phyloP scores from a whole-genome alignment of 2,888 invertebrate genomes.

The Trissolcus brochymenae region DNA sequence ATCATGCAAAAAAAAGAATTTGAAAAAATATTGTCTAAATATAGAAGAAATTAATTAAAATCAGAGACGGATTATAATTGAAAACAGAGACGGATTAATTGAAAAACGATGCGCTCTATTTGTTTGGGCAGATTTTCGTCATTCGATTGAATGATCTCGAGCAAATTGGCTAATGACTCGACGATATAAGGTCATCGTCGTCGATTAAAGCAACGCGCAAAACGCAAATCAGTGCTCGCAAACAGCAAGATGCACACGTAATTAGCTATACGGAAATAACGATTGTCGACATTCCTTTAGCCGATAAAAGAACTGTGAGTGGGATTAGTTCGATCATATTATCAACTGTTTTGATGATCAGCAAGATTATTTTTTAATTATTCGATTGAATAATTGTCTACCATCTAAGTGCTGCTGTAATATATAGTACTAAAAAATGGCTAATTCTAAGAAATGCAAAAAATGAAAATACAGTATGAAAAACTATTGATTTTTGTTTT shows the following conservation, averaged over 20 bases:
- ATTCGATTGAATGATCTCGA: neutral
- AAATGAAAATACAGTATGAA: neutral
- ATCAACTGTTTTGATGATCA: neutral
- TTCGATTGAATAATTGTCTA: too few species aligned
- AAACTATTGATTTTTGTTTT: neutral
- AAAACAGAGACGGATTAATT: too few species aligned
- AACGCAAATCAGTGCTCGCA: constrained; percentile 16
- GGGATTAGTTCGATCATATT: constrained; percentile 13
- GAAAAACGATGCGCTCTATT: neutral
- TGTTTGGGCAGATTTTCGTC: neutral
- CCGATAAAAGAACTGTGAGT: neutral
- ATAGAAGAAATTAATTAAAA: neutral
- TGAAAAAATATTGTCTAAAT: too few species aligned
- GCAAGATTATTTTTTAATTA: too few species aligned
- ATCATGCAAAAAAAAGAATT: neutral
- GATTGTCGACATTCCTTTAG: constrained; percentile 30
- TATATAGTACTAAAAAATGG: constrained; percentile 5
- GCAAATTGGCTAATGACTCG: constrained; percentile 18
- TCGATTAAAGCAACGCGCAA: constrained; percentile 12
- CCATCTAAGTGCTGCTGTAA: constrained; percentile 3
- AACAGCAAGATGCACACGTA: constrained; percentile 26
- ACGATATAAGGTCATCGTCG: constrained; percentile 37
- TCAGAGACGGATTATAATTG: neutral
- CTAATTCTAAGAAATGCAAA: neutral
- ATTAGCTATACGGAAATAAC: constrained; percentile 41